A percentile compares a stretch with the other conserved stretches of the same genome.
Evolutionary conservation across 2,888 invertebrate species (phyloP).

Genomic region (Steromphala cineraria): DNA sequence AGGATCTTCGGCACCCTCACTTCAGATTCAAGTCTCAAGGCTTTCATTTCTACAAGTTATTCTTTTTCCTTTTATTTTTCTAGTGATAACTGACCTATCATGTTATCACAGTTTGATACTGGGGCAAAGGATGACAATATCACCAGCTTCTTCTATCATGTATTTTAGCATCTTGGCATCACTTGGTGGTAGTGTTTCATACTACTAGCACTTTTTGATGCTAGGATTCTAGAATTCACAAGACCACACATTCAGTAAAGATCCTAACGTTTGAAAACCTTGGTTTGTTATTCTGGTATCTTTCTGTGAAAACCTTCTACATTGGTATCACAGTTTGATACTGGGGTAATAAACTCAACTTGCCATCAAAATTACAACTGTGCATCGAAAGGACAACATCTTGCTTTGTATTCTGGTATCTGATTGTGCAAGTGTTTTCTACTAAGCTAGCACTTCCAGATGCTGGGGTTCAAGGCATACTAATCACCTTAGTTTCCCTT

Average conservation of each 20-base stretch:
- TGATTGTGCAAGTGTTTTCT: too few relatives aligned
- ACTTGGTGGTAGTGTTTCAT: too few relatives aligned
- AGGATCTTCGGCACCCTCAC: neutral
- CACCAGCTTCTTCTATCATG: too few relatives aligned
- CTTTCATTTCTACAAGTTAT: too few relatives aligned
- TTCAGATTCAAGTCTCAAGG: too few relatives aligned
- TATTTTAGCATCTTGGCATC: too few relatives aligned
- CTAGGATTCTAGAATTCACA: too few relatives aligned
- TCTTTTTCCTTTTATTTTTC: slow-evolving; percentile 1
- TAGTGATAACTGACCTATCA: neutral
- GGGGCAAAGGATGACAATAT: neutral
- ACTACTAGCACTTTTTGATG: too few relatives aligned
- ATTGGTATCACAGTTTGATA: slow-evolving; percentile 3
- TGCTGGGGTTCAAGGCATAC: slow-evolving; percentile 22
- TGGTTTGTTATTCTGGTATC: neutral
- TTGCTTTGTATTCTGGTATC: neutral
- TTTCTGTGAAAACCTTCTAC: neutral
- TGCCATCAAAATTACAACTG: neutral
- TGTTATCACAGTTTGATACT: slow-evolving; percentile 20
- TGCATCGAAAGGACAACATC: neutral
- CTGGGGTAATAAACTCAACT: neutral
- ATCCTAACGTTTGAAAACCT: neutral
- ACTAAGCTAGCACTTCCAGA: too few relatives aligned
- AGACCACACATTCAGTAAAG: too few relatives aligned
- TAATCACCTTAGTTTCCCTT: neutral